These are phyloP conservation scores for Caenorhabditis angaria DNA, from an alignment of 2,888 invertebrate species.

Conservation along the genomic window DNA sequence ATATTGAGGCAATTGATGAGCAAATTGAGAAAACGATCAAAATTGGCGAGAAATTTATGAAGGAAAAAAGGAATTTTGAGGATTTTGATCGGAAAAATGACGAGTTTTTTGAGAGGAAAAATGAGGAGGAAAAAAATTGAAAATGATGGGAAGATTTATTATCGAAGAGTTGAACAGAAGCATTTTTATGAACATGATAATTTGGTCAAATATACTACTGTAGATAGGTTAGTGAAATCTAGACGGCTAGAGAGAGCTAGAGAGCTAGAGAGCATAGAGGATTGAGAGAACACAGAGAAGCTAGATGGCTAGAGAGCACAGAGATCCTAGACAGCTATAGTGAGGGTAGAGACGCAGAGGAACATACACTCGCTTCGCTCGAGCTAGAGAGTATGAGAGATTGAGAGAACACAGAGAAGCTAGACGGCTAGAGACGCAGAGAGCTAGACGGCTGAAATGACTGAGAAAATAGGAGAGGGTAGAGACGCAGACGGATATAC, in stretches of 20 bases:
- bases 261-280: too few relatives aligned
- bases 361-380: too few relatives aligned
- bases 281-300: too few relatives aligned
- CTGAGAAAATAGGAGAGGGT: too few relatives aligned
- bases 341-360: too few relatives aligned
- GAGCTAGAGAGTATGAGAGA: too few relatives aligned
- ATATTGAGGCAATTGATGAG: slow-evolving; percentile 54
- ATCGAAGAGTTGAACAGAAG: slow-evolving; percentile 28
- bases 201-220: slow-evolving; percentile 18
- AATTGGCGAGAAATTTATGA: slow-evolving; percentile 35
- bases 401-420: too few relatives aligned
- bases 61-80: slow-evolving; percentile 1
- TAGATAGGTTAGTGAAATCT: slow-evolving; percentile 16
- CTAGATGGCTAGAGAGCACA: not conserved
- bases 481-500: too few relatives aligned
- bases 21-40: slow-evolving; percentile 53
- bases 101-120: slow-evolving; percentile 20
- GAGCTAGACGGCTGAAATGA: too few relatives aligned
- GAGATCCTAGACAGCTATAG: not conserved
- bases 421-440: too few relatives aligned
- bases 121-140: slow-evolving; percentile 12
- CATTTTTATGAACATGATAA: slow-evolving; percentile 20
- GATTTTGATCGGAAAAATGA: slow-evolving; percentile 21
- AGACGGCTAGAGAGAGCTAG: too few relatives aligned
- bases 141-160: slow-evolving; percentile 14